Base-by-base conservation (phyloP, 2,888 invertebrate species). In the Chelonus formosanus region DNA sequence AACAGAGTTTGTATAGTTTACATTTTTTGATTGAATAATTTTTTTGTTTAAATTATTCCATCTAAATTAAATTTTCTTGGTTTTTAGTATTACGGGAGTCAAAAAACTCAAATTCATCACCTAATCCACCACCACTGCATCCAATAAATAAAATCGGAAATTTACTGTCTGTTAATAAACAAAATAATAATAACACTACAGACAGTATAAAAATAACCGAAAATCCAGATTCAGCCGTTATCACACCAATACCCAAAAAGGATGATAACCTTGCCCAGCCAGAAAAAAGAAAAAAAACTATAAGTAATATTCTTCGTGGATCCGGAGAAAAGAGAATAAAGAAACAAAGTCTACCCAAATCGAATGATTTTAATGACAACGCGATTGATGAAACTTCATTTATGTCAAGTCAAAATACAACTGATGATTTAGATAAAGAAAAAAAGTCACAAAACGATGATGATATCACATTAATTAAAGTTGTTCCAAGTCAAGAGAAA, bases 171-270 rank as follows among this genome's bases (percentile, higher is more conserved):
- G 20, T 20, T 20, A 78, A 71, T 58, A 75, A 71, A 43, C 20
- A 20, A 20, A 20, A 20, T 20, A 20, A 20, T 20, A 20, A 20
- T 20, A 20, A 20, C 2, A 20, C 71, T 36, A 60, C 74, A 5
- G 83, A 84, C 34, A 79, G 82, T 65, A 83, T 84, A 70, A 83
- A 84, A 71, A 84, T 84, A 67, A 81, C 81, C 7, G 84, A 84
- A 63, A 83, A 84, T 70, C 80, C 84, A 4, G 84, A 84, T 71
- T 84, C 84, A 0, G 84, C 84, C 36, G 84, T 84, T 3, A 84
- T 84, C 63, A 84, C 84, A 0, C 84, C 83, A 3, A 84, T 84
- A 63, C 83, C 82, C 3, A 83, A 76, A 50, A 77, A 81, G 43
- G 79, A 80, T 52, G 83, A 82, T n/a, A 78, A 79, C 2, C 71